Percentiles rank a stretch among this genome's conserved stretches.
Conservation (phyloP, 2,888 invertebrate genomes). For the Phyllotreta striolata region DNA sequence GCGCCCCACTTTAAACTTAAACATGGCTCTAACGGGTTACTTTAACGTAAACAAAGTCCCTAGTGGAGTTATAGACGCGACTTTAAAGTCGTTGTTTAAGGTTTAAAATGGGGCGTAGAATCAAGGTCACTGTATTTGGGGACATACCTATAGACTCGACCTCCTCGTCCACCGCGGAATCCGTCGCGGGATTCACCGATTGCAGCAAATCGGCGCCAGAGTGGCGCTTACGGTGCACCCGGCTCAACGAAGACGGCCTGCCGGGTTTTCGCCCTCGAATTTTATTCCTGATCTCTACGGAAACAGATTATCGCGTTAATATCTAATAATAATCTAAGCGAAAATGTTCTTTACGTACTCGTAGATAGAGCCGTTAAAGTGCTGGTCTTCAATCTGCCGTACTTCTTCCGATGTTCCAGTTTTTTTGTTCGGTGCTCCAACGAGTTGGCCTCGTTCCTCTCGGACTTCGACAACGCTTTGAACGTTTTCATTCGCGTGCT, state of each 20-base stretch:
- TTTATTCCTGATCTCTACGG: slow-evolving; percentile 56
- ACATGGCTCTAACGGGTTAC: too few species aligned
- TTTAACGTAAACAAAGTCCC: too few species aligned
- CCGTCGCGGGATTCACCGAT: slow-evolving; percentile 20
- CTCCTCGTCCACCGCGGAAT: slow-evolving; percentile 48
- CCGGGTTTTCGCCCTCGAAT: slow-evolving; percentile 56
- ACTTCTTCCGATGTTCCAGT: slow-evolving; percentile 63
- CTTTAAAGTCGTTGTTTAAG: slow-evolving; percentile 2
- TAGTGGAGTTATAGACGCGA: too few species aligned
- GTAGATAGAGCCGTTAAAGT: slow-evolving; percentile 63
- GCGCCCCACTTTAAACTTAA: too few species aligned
- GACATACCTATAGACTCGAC: slow-evolving; percentile 47
- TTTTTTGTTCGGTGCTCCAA: slow-evolving; percentile 57
- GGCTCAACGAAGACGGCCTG: slow-evolving; percentile 47
- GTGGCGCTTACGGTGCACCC: slow-evolving; percentile 52
- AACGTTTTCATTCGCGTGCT: slow-evolving; percentile 62
- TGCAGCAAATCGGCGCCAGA: slow-evolving; percentile 23
- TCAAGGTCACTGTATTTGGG: not conserved
- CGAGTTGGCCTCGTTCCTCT: slow-evolving; percentile 52
- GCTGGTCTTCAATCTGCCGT: slow-evolving; percentile 63
- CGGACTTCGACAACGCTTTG: slow-evolving; percentile 54
- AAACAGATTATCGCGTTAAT: not conserved
- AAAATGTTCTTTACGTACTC: slow-evolving; percentile 49
- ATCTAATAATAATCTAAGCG: slow-evolving; percentile 1
- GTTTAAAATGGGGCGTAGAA: too few species aligned